Conservation (phyloP, 2,113 vertebrate species). For the Brachypodius melanocephalos region DNA sequence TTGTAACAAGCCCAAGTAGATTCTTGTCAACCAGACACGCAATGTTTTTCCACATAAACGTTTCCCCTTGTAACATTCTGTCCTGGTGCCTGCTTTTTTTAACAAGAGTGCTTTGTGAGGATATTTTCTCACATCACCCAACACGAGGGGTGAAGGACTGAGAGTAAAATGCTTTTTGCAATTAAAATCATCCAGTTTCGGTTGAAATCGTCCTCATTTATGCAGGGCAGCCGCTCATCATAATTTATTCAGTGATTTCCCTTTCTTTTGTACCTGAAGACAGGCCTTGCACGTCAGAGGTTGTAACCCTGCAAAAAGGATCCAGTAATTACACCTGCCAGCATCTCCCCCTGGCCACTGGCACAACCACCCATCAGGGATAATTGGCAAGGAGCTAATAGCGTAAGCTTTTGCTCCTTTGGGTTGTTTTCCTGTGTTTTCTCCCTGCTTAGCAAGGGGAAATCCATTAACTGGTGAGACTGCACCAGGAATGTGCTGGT, state of each 20-base stretch:
- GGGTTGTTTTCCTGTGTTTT: not conserved
- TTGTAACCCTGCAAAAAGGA: conserved; percentile 38
- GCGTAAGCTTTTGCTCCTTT: conserved; percentile 25
- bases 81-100: not conserved
- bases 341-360: conserved; percentile 12
- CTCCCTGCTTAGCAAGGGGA: not conserved
- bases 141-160: not conserved
- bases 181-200: not conserved
- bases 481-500: not conserved
- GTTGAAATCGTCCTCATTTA: not conserved
- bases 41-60: not conserved
- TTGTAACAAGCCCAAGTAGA: conserved; percentile 29
- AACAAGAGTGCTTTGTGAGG: not conserved
- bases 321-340: conserved; percentile 56
- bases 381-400: conserved; percentile 49
- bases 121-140: not conserved
- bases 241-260: not conserved
- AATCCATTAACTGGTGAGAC: not conserved
- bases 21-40: conserved; percentile 11
- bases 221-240: not conserved
- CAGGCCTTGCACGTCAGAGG: not conserved
- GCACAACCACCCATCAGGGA: not conserved
- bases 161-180: not conserved
- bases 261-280: not conserved
- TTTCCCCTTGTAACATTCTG: not conserved